Evolutionary conservation across 2,797 vertebrate genomes (phyloP), one percentile per base, ranked within the genome.

Genomic region (Rhinichthys osculus): DNA sequence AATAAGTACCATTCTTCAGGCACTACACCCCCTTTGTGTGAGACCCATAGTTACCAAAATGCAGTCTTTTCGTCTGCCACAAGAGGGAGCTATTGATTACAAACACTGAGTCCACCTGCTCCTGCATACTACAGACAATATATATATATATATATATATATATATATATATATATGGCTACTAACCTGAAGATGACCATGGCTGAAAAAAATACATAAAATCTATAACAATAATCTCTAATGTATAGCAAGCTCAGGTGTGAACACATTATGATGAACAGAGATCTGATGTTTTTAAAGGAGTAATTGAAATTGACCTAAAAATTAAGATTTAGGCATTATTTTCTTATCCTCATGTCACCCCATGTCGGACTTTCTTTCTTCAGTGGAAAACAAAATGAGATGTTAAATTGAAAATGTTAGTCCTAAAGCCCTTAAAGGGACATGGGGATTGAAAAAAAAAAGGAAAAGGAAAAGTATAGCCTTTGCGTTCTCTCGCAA

Each of bases 61-160:
- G 52, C 19, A 52, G 17, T 54, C 5, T 35, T 54, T 81, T 69
- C 0, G 0, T 70, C 80, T 82, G 38, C 81, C 81, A 82, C 52
- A 72, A 44, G 81, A 82, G 81, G 80, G 81, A 82, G 69, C 16
- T 38, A 72, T 16, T 50, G 17, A 80, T 38, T 35, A 27, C 35
- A 71, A n/a, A 71, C 23, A 57, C 6, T 57, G 7, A 70, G 54
- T 71, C 14, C 3, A n/a, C 7, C 33, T 38, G 78, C 30, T 69
- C 4, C 23, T 27, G n/a, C 38, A 35, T 3, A 4, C 16, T 21
- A 71, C 10, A 69, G 6, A 69, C 19, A 69, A 33, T 11, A 21
- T 5, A 38, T 38, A 38, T 38, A 38, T 38, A 38, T 38, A 35
- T 35, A 35, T 35, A 35, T 35, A 35, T 35, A 35, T 5, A 35